Evolutionary conservation across 2,888 invertebrate genomes (phyloP).

Genomic region (Scrobipalpa costella): DNA sequence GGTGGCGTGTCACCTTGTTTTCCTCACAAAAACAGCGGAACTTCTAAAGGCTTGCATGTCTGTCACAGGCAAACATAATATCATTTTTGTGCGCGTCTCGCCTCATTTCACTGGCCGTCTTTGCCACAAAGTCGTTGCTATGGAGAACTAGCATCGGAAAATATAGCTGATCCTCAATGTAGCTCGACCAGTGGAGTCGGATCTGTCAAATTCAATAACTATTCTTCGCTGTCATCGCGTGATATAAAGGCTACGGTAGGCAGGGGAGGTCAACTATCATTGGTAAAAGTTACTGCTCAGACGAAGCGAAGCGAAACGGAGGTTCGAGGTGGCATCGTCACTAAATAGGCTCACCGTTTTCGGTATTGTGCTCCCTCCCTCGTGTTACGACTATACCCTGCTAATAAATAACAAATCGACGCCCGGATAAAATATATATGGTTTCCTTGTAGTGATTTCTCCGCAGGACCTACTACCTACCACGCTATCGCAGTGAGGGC

Average conservation of each 20-base stretch:
- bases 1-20: constrained; percentile 54
- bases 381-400: constrained; percentile 76
- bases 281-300: constrained; percentile 54
- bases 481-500: constrained; percentile 49
- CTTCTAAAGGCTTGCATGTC: constrained; percentile 58
- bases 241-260: constrained; percentile 47
- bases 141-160: constrained; percentile 68
- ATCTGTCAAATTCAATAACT: constrained; percentile 54
- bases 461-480: constrained; percentile 27
- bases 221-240: constrained; percentile 44
- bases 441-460: constrained; percentile 69
- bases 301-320: constrained; percentile 64
- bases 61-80: constrained; percentile 62
- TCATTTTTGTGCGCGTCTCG: constrained; percentile 65
- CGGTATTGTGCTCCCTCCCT: constrained; percentile 71
- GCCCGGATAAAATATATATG: constrained; percentile 76
- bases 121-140: constrained; percentile 63
- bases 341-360: constrained; percentile 77
- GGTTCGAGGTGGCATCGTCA: constrained; percentile 67
- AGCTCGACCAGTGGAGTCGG: constrained; percentile 52
- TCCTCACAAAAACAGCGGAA: constrained; percentile 52
- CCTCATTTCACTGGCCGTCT: constrained; percentile 66
- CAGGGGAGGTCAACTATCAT: constrained; percentile 56
- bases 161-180: constrained; percentile 61
- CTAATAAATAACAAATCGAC: constrained; percentile 81